Evolutionary conservation across 2,888 invertebrate genomes (phyloP), one percentile per base, ranked within the genome.

Genomic region (Drosophila buzzatii): DNA sequence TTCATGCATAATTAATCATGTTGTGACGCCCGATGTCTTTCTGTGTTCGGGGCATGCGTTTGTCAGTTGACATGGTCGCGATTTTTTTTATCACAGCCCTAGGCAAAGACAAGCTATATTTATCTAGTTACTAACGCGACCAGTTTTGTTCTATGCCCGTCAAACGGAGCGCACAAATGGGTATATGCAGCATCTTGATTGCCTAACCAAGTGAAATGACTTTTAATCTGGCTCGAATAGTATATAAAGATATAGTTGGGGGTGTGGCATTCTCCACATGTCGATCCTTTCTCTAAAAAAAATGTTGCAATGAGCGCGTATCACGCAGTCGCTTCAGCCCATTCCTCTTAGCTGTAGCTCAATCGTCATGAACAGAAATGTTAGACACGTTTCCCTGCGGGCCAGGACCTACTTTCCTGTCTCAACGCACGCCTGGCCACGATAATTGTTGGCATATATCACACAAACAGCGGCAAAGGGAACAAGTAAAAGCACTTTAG

Each of bases 381-480:
- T 70, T 23, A 61, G 67, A 73, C 47, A 23, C 9, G 60, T 59
- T 47, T 39, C 56, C 51, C 63, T 18, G 42, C 33, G 47, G 35
- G 41, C 35, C 39, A 44, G n/a, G 20, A 20, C 45, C 27, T 27
- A 20, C 41, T 14, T n/a, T 39, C 20, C 49, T 45, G 45, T 51
- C 33, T 37, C 23, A 9, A 53, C 65, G 68, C 76, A 81, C 84
- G 81, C 78, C 81, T 73, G 70, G 49, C 68, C 51, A 58, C 57
- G 70, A 84, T 81, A 84, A 89, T 89, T 89, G 85, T 79, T 76
- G 78, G 76, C 89, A 89, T 87, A 89, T 86, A 89, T 89, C 89
- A 86, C 68, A 86, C 66, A 60, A 53, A 2, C 33, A 14, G 39
- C 18, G 8, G 18, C 20, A 44, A 53, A 60, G n/a, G 10, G 6